Evolutionary conservation across 2,113 vertebrate species (phyloP).

Genomic region (Gila orcuttii): DNA sequence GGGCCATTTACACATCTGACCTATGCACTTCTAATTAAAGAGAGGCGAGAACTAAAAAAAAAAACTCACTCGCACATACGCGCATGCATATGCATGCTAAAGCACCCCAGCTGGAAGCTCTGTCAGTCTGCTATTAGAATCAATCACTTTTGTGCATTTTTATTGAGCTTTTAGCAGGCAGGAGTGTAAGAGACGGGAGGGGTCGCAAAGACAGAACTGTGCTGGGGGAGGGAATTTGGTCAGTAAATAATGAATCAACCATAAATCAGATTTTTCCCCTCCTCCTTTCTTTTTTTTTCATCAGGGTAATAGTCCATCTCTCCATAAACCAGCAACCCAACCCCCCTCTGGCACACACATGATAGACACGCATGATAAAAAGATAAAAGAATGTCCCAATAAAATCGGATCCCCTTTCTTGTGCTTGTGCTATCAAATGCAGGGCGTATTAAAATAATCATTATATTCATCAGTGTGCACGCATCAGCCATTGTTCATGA

Average conservation of each 20-base stretch:
- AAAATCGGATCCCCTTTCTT: conserved; percentile 29
- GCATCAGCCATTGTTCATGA: not conserved
- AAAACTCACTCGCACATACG: conserved; percentile 30
- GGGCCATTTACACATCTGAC: conserved; percentile 52
- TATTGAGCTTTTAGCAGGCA: conserved; percentile 70
- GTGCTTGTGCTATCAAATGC: conserved; percentile 6
- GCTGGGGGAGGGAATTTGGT: conserved; percentile 58
- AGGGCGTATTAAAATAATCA: conserved; percentile 31
- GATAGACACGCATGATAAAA: conserved; percentile 44
- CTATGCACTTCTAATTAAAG: conserved; percentile 65
- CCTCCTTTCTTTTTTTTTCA: conserved; percentile 49
- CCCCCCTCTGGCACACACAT: conserved; percentile 52
- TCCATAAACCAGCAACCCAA: conserved; percentile 16
- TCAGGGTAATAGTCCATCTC: conserved; percentile 59
- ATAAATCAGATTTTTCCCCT: conserved; percentile 71
- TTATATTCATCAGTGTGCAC: conserved; percentile 42
- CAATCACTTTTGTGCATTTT: conserved; percentile 81
- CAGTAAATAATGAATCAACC: conserved; percentile 79
- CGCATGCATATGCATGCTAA: conserved; percentile 51
- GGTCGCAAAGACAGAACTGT: conserved; percentile 43
- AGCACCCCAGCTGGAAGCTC: conserved; percentile 75
- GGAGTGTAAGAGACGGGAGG: conserved; percentile 58
- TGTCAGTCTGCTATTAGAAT: conserved; percentile 77
- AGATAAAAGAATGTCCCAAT: conserved; percentile 51
- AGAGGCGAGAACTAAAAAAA: conserved; percentile 20